A percentile compares a stretch with the other conserved stretches of the same genome.
phyloP scores from a whole-genome alignment of 2,888 invertebrate species.

The Tachina lurida region DNA sequence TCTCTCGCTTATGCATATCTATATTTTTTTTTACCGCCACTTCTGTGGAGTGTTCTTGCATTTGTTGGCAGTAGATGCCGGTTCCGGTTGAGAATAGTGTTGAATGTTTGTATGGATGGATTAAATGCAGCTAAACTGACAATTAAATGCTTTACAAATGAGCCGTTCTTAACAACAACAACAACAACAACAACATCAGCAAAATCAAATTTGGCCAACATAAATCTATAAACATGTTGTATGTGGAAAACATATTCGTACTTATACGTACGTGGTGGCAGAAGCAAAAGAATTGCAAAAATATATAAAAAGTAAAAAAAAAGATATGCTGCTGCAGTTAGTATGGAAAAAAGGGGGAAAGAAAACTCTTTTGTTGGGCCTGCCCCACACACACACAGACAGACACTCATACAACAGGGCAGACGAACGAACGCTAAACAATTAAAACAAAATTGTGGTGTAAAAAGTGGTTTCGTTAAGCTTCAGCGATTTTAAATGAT shows the following conservation, averaged over 20 bases:
- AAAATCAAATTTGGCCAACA: slow-evolving; percentile 65
- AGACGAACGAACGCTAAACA: background rate
- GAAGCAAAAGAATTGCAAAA: background rate
- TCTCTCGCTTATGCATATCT: background rate
- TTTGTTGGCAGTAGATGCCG: slow-evolving; percentile 45
- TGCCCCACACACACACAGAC: slow-evolving; percentile 20
- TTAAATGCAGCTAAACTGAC: slow-evolving; percentile 70
- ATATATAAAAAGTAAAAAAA: background rate
- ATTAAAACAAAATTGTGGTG: slow-evolving; percentile 55
- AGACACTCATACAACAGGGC: background rate
- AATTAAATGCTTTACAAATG: slow-evolving; percentile 72
- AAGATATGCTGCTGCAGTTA: slow-evolving; percentile 9
- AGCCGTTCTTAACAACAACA: slow-evolving; percentile 65
- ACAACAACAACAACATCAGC: slow-evolving; percentile 34
- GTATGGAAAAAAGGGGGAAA: slow-evolving; percentile 2
- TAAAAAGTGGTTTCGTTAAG: slow-evolving; percentile 69
- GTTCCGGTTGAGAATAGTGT: slow-evolving; percentile 66
- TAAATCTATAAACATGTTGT: slow-evolving; percentile 58
- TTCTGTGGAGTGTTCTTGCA: slow-evolving; percentile 18
- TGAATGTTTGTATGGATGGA: slow-evolving; percentile 68
- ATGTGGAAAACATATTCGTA: slow-evolving; percentile 2
- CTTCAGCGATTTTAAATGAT: slow-evolving; percentile 72
- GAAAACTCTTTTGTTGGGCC: slow-evolving; percentile 23
- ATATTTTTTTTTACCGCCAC: slow-evolving; percentile 43
- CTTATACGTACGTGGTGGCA: background rate